Base-by-base conservation (phyloP, 2,888 invertebrate species). In the Dryococelus australis region DNA sequence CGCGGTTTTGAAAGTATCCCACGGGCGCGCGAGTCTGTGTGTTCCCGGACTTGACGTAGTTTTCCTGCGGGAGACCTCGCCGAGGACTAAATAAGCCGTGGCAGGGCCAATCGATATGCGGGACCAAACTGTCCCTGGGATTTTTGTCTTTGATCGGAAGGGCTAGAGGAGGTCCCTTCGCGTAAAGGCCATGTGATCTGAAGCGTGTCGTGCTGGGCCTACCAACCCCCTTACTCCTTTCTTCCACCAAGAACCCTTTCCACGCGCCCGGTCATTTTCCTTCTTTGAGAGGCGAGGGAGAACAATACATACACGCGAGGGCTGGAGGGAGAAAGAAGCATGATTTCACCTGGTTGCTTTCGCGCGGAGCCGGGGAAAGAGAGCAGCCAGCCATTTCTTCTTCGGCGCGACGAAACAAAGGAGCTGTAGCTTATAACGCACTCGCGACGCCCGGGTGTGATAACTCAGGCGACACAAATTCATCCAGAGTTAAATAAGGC, bases 221-320 rank as follows among this genome's bases (percentile, higher is more conserved):
- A 13, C 65, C 13, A 20, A 20, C 6, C 5, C 65, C 65, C 65
- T 65, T 16, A 8, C 65, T 24, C 20, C 65, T 6, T 65, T 24
- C 65, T 65, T 16, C 65, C 10, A 65, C 16, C 65, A 65, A 20
- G n/a, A 20, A 20, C 65, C 65, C 20, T 65, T 24, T 65, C 65
- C 24, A 8, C n/a, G n/a, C 16, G 65, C 65, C 65, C 16, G 16
- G 16, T 65, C 65, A 8, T 65, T 65, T 24, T 5, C 65, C 24
- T 65, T 65, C 65, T 65, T 65, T 65, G 65, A 65, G 65, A 65
- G 65, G 65, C 65, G 65, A 65, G 10, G 65, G 65, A 65, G 65
- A 65, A 65, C 65, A 65, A 65, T 65, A 65, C 65, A 65, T 65
- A 24, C 20, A 24, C 65, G 5, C 65, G 65, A 24, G 65, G 65